Evolutionary conservation across 2,888 invertebrate genomes (phyloP).

Genomic region (Drosophila kambysellisi): DNA sequence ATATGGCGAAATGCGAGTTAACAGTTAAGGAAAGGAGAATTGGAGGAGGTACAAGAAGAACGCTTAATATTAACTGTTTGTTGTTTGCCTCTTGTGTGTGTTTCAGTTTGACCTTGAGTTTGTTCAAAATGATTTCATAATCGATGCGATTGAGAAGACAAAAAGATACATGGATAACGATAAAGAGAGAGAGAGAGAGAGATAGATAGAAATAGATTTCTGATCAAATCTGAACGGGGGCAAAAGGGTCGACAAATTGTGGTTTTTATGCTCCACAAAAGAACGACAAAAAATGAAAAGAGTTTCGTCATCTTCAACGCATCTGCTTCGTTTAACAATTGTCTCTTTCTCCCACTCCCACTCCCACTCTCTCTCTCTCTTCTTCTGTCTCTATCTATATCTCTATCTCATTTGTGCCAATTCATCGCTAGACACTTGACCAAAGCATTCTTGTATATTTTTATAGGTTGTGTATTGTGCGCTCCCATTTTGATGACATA

Average conservation of each 20-base stretch:
- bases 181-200: background rate
- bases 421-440: slow-evolving; percentile 69
- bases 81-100: background rate
- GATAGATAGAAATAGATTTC: slow-evolving; percentile 44
- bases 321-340: slow-evolving; percentile 35
- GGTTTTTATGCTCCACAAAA: slow-evolving; percentile 52
- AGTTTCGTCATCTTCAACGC: slow-evolving; percentile 58
- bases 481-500: slow-evolving; percentile 31
- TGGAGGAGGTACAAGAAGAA: background rate
- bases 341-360: slow-evolving; percentile 24
- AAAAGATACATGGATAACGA: background rate
- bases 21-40: background rate
- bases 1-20: background rate
- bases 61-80: background rate
- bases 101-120: slow-evolving; percentile 3
- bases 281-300: background rate
- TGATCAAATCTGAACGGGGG: slow-evolving; percentile 46
- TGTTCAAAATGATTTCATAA: slow-evolving; percentile 49
- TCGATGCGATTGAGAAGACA: slow-evolving; percentile 6
- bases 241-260: slow-evolving; percentile 49
- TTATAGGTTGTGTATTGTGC: background rate
- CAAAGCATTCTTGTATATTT: slow-evolving; percentile 33
- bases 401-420: slow-evolving; percentile 53
- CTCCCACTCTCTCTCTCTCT: slow-evolving; percentile 15
- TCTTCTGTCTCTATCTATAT: slow-evolving; percentile 16